Conservation (phyloP, 2,888 invertebrate species). For the Gonocerus acuteangulatus region DNA sequence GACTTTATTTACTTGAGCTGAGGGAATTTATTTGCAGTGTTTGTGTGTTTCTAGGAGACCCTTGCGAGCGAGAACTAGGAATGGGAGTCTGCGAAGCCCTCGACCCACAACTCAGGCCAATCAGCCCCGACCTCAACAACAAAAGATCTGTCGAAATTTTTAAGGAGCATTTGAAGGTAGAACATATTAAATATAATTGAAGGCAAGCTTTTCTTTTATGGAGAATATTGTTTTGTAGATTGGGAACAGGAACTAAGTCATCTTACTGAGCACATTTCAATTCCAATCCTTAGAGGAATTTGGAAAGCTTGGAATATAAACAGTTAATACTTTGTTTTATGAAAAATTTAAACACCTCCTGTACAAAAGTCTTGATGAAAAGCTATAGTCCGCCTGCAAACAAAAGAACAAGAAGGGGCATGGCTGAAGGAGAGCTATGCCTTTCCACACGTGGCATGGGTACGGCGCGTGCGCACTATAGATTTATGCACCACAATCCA, state of each 20-base stretch:
- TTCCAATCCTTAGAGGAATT: neutral
- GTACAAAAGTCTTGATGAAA: neutral
- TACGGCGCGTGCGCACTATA: too few relatives aligned
- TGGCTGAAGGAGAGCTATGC: too few relatives aligned
- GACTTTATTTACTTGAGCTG: too few relatives aligned
- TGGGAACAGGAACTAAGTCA: neutral
- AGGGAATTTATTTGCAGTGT: neutral
- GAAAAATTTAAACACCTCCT: neutral
- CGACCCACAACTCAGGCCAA: slow-evolving; percentile 71
- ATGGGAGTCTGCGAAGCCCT: slow-evolving; percentile 43
- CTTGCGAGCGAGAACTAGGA: slow-evolving; percentile 16
- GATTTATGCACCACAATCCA: too few relatives aligned
- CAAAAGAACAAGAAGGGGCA: too few relatives aligned
- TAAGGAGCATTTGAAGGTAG: slow-evolving; percentile 68
- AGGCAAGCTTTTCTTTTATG: neutral
- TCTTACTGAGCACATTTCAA: neutral
- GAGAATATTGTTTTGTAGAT: neutral
- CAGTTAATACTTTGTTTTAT: too few relatives aligned
- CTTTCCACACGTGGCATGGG: too few relatives aligned
- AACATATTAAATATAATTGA: neutral
- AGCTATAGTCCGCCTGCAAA: too few relatives aligned
- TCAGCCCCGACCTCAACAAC: slow-evolving; percentile 67
- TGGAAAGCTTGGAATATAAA: too few relatives aligned
- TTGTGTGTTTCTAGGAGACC: slow-evolving; percentile 27
- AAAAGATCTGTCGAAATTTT: slow-evolving; percentile 77